phyloP scores from a whole-genome alignment of 2,888 invertebrate species.

The Tenthredo distinguenda region DNA sequence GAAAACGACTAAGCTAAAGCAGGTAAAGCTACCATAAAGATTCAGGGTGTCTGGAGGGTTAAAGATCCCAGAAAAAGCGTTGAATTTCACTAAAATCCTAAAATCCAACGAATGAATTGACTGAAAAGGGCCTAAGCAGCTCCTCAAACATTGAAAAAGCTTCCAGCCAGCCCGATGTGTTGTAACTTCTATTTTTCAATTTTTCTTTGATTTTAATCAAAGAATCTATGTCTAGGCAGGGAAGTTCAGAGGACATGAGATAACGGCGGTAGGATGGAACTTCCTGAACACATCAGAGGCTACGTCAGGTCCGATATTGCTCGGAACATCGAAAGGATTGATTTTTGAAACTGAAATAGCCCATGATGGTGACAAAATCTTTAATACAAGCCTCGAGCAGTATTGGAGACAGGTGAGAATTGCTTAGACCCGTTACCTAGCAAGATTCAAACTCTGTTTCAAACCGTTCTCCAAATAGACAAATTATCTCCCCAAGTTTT shows the following conservation, averaged over 20 bases:
- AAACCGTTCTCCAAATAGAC: too few relatives aligned
- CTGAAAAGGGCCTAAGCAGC: too few relatives aligned
- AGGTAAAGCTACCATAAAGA: conserved; percentile 75
- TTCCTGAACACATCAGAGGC: conserved; percentile 84
- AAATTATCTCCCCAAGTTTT: too few relatives aligned
- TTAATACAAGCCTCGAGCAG: conserved; percentile 87
- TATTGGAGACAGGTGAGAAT: conserved; percentile 90
- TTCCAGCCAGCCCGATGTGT: neutral
- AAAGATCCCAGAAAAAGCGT: neutral
- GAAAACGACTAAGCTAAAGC: conserved; percentile 87
- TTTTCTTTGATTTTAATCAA: conserved; percentile 27
- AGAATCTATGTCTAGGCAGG: conserved; percentile 73
- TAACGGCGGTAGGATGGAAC: conserved; percentile 96
- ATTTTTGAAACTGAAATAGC: conserved; percentile 95
- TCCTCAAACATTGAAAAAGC: too few relatives aligned
- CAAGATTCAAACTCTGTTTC: neutral
- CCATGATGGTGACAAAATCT: conserved; percentile 90
- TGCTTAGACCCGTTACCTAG: neutral
- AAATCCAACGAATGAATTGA: too few relatives aligned
- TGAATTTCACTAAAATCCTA: neutral
- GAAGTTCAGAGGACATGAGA: conserved; percentile 88
- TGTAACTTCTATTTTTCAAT: neutral
- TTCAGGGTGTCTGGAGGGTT: neutral
- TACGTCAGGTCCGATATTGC: conserved; percentile 90
- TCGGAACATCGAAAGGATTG: conserved; percentile 94